Base-by-base conservation (phyloP, 2,113 vertebrate genomes). In the Melanerpes aurifrons region DNA sequence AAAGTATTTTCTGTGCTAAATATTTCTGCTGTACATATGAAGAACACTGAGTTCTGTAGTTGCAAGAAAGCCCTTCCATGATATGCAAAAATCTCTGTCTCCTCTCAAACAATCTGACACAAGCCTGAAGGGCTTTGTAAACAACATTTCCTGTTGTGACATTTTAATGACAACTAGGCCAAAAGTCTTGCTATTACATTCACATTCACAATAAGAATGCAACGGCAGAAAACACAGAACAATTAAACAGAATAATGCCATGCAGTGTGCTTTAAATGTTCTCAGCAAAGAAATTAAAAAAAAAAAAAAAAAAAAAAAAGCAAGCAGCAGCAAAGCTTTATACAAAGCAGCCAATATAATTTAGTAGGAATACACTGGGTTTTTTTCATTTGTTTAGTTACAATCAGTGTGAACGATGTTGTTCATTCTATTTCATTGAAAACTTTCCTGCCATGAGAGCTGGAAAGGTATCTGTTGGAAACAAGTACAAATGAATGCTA, bases 341-440 rank as follows among this genome's bases (percentile, higher is more conserved):
- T 53, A 28, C 66, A 82, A 84, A 90, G 76, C 47, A 89, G 15
- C 40, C 74, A 92, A 84, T 56, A 5, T 72, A 70, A 81, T 85
- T 92, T 83, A 68, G 80, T 37, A 89, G 62, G 59, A 83, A 71
- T 78, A 78, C 53, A 74, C 40, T 54, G 50, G 56, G 86, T 8
- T 19, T 35, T 35, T 58, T 83, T 54, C 69, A 73, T 68, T 82
- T 92, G 21, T 84, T 96, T 87, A 66, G 31, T 68, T 64, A 50
- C 85, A 89, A 85, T 84, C 72, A 67, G 57, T 82, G 63, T 90
- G 76, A 94, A 84, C 90, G 86, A 58, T 73, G 40, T 56, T 70
- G 59, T 86, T 77, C 61, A 56, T 54, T 93, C 84, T 78, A 35
- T 88, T 82, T 81, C 57, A 86, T 40, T 94, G 90, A 96, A 86